Evolutionary conservation across 1,140 invertebrate species (phyloP).

Genomic region (Apis dorsata): DNA sequence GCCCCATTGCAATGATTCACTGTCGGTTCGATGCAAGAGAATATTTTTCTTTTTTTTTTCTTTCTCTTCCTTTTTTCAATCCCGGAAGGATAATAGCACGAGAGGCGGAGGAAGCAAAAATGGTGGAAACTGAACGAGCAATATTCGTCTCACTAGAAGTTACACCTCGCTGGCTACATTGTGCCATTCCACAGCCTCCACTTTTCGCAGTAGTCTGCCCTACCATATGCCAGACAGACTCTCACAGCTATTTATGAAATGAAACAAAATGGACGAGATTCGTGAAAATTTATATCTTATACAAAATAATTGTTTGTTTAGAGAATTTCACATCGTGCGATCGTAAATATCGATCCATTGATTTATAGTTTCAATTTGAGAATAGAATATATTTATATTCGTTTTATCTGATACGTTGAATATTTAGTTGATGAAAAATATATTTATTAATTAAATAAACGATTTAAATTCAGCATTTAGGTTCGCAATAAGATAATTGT

Average conservation of each 20-base stretch:
- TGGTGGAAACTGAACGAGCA: constrained; percentile 47
- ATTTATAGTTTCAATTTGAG: too few species aligned
- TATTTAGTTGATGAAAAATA: too few species aligned
- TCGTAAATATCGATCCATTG: too few species aligned
- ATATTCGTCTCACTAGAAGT: constrained; percentile 62
- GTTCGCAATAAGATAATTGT: too few species aligned
- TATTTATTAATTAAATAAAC: too few species aligned
- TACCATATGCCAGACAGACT: constrained; percentile 50
- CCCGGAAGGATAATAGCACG: constrained; percentile 27
- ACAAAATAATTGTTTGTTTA: background rate
- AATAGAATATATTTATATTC: too few species aligned
- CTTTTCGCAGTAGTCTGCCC: constrained; percentile 35
- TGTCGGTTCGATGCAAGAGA: background rate
- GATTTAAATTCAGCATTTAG: too few species aligned
- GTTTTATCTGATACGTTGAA: too few species aligned
- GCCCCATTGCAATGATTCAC: background rate
- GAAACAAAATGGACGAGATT: constrained; percentile 36
- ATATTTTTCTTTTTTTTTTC: background rate
- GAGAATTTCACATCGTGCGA: too few species aligned
- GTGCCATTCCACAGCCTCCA: constrained; percentile 53
- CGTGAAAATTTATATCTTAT: background rate
- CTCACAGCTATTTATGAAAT: constrained; percentile 65
- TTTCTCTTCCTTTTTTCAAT: background rate
- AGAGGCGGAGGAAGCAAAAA: constrained; percentile 18
- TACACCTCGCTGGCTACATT: constrained; percentile 67